Evolutionary conservation across 2,113 vertebrate genomes (phyloP), one percentile per base, ranked within the genome.

Genomic region (Clupea harengus): DNA sequence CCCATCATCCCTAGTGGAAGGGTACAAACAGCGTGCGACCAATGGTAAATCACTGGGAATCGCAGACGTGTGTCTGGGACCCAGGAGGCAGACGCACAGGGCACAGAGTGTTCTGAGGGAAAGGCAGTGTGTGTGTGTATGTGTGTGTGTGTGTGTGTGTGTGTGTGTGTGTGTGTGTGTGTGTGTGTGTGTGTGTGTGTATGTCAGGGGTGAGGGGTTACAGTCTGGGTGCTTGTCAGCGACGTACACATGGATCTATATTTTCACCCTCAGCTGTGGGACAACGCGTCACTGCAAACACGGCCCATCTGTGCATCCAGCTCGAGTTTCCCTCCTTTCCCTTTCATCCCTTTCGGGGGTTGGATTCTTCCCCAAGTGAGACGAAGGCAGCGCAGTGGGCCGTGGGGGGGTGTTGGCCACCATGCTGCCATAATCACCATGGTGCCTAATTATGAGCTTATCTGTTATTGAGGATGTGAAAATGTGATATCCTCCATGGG

Each of bases 231-330:
- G 39, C 64, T 13, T 72, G 64, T 72, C 64, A 72, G 64, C 64
- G 28, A 72, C 64, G 64, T 72, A 72, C 64, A 72, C 64, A 72
- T 72, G n/a, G 28, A 72, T 32, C 64, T 72, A 72, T 72, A 72
- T 72, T 72, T 72, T 72, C 25, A 10, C 64, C 9, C 64, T 72
- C 64, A 32, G 64, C 64, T 72, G 64, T 32, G 64, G 64, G 64
- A 3, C 13, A 25, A 28, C 64, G 25, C 64, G 25, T 11, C 64
- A 4, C 25, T 1, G 64, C 64, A 72, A 2, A 3, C n/a, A 3
- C 13, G 10, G 6, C 25, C 64, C 64, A 72, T 72, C 64, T 72
- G 64, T 72, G 64, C 64, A 3, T 72, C n/a, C 64, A 13, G 64
- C 25, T 72, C 64, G 25, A 72, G 64, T 72, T 72, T 72, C n/a